Conservation (phyloP, 2,797 vertebrate genomes). For the Pitangus sulphuratus region DNA sequence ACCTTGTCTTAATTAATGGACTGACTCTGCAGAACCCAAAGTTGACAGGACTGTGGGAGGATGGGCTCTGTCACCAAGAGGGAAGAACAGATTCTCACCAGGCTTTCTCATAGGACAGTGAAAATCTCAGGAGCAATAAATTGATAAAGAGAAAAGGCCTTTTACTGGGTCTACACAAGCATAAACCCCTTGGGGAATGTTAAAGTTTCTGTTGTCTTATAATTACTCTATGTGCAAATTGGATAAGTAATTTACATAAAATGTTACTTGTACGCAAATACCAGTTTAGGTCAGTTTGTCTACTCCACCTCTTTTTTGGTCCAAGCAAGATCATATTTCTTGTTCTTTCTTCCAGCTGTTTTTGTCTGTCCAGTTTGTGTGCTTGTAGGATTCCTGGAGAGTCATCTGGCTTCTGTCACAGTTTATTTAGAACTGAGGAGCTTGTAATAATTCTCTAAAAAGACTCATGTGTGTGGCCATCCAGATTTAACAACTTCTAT, state of each 20-base stretch:
- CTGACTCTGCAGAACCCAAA: background rate
- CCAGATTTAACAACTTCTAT: background rate
- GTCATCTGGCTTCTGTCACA: too few species aligned
- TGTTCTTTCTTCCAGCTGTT: background rate
- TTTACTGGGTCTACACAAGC: background rate
- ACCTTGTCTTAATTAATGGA: background rate
- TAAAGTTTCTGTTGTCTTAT: background rate
- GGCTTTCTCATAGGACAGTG: background rate
- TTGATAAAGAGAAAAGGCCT: background rate
- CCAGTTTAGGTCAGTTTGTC: background rate
- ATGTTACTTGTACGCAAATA: background rate
- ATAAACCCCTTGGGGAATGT: background rate
- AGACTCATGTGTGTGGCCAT: background rate
- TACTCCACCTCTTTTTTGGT: background rate
- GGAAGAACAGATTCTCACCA: background rate
- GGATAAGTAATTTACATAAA: background rate
- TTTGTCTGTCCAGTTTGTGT: background rate
- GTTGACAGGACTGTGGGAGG: accelerated
- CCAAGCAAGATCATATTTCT: background rate
- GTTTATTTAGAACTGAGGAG: background rate
- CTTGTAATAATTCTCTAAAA: background rate
- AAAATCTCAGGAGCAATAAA: background rate
- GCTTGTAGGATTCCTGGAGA: background rate
- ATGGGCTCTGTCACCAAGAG: accelerated
- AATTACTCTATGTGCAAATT: background rate